Conservation (phyloP, 2,797 vertebrate species). For the Myiothlypis chrysogaster region DNA sequence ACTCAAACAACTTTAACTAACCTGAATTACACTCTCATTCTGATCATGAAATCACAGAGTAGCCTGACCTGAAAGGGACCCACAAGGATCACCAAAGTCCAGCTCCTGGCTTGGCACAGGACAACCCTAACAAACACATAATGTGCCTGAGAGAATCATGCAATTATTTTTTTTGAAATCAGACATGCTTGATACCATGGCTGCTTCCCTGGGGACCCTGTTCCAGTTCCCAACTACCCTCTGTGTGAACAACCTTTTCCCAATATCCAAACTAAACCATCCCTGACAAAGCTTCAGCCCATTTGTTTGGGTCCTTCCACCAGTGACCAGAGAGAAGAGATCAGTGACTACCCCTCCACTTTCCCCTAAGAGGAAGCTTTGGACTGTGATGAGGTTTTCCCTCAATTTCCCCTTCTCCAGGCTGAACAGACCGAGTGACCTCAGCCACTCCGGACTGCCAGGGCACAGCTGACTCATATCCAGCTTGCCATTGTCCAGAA, state of each 20-base stretch:
- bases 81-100: not conserved
- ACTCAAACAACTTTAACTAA: not conserved
- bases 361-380: rapidly evolving
- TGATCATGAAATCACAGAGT: not conserved
- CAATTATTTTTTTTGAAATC: not conserved
- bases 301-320: not conserved
- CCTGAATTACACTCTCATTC: not conserved
- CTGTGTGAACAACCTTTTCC: not conserved
- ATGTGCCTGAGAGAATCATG: not conserved
- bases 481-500: not conserved
- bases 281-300: not conserved
- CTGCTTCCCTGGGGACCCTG: not conserved
- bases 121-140: not conserved
- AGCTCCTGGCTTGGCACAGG: not conserved
- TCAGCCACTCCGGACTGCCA: not conserved
- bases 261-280: not conserved
- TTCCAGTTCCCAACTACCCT: not conserved
- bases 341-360: not conserved
- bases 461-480: not conserved
- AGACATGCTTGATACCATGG: not conserved
- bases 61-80: not conserved
- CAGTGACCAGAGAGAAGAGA: not conserved
- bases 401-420: not conserved
- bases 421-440: not conserved
- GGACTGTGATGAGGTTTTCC: not conserved